Evolutionary conservation across 2,113 vertebrate species (phyloP).

Genomic region (Tamias sibiricus): DNA sequence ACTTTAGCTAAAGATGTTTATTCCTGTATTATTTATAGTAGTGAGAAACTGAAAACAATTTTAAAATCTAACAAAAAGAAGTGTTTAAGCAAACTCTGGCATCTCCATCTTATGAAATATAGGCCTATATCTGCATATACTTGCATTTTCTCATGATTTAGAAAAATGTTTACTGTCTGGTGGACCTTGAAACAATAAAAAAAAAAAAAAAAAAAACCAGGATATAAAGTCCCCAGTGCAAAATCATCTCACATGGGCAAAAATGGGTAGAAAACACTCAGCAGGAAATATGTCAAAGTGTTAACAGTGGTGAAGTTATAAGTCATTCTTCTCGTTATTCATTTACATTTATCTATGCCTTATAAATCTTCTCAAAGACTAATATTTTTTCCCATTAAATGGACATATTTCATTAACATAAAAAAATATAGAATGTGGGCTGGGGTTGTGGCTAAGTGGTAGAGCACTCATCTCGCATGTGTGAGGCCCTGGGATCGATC

Average conservation of each 20-base stretch:
- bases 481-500: too few species aligned
- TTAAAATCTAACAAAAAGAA: background rate
- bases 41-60: background rate
- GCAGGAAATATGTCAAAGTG: background rate
- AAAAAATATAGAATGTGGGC: too few species aligned
- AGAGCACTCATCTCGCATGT: too few species aligned
- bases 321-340: background rate
- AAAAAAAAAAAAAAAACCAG: background rate
- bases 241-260: background rate
- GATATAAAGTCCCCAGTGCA: background rate
- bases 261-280: background rate
- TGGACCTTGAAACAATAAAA: background rate
- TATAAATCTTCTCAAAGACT: slow-evolving; percentile 28
- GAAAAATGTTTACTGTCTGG: slow-evolving; percentile 35
- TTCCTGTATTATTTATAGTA: background rate
- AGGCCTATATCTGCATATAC: too few species aligned
- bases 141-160: background rate
- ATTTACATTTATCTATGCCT: slow-evolving; percentile 7
- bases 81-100: background rate
- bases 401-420: background rate
- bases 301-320: background rate
- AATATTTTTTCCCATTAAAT: slow-evolving; percentile 27
- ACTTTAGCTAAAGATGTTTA: background rate
- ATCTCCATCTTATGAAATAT: background rate
- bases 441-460: too few species aligned